Conservation (phyloP, 2,113 vertebrate genomes). For the Sciurus niger region DNA sequence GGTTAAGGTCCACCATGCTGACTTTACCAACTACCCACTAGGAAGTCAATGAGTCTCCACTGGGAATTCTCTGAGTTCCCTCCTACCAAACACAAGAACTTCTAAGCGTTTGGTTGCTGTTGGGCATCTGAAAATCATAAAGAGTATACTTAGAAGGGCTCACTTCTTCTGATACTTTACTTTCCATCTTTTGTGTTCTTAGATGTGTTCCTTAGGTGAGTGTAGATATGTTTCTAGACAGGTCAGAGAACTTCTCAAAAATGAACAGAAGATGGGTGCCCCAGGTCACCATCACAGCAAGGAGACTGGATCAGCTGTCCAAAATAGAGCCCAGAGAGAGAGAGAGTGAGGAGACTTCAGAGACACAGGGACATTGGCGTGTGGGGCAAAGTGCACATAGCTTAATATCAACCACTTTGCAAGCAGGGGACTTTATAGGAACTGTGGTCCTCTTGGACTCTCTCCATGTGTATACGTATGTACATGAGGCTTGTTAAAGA, state of each 20-base stretch:
- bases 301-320: fast-evolving
- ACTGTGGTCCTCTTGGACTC: neutral
- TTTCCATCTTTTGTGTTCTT: neutral
- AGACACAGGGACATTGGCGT: neutral
- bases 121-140: neutral
- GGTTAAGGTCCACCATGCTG: neutral
- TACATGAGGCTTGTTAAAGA: neutral
- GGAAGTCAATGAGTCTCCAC: neutral
- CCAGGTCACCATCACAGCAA: neutral
- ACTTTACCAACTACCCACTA: neutral
- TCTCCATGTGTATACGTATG: too few relatives aligned
- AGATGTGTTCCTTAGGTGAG: neutral
- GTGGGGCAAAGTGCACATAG: neutral
- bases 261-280: neutral
- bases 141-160: neutral
- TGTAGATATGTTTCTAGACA: neutral
- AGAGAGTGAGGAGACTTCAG: neutral
- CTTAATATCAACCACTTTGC: neutral
- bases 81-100: neutral
- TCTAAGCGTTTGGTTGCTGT: neutral
- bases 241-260: neutral
- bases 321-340: neutral
- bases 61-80: neutral
- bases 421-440: neutral
- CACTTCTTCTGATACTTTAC: neutral